Evolutionary conservation across 2,113 vertebrate species (phyloP).

Genomic region (Atrichornis clamosus): DNA sequence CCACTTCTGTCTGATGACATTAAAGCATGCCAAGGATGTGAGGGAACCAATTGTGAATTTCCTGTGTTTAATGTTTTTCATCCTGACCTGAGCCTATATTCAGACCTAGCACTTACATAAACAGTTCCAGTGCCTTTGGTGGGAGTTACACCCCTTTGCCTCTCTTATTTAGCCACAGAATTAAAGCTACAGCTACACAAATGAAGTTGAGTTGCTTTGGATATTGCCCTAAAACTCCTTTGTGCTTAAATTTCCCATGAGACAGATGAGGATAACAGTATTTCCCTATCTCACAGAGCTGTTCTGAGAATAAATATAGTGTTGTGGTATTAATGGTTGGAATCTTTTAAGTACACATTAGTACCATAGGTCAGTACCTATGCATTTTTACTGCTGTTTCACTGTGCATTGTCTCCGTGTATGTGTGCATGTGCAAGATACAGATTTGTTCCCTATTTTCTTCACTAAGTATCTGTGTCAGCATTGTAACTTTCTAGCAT

Average conservation of each 20-base stretch:
- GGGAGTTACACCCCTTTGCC: background rate
- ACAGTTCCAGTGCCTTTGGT: background rate
- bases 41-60: slow-evolving; percentile 12
- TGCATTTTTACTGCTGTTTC: background rate
- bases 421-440: background rate
- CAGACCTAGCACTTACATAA: slow-evolving; percentile 16
- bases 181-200: background rate
- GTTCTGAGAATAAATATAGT: background rate
- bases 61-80: slow-evolving; percentile 57
- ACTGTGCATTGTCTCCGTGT: background rate
- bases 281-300: background rate
- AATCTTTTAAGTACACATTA: background rate
- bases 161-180: background rate
- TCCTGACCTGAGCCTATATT: slow-evolving; percentile 31
- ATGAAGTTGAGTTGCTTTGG: background rate
- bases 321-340: background rate
- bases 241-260: background rate
- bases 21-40: slow-evolving; percentile 5
- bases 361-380: background rate
- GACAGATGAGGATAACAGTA: background rate
- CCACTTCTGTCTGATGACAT: background rate
- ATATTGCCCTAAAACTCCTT: background rate
- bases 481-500: background rate
- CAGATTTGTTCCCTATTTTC: background rate
- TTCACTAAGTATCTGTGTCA: background rate